A percentile compares a stretch with the other conserved stretches of the same genome.
These are phyloP conservation scores for Imbricaverruca yamaguchii DNA, from an alignment of 2,888 invertebrate genomes.

Conservation along the genomic window DNA sequence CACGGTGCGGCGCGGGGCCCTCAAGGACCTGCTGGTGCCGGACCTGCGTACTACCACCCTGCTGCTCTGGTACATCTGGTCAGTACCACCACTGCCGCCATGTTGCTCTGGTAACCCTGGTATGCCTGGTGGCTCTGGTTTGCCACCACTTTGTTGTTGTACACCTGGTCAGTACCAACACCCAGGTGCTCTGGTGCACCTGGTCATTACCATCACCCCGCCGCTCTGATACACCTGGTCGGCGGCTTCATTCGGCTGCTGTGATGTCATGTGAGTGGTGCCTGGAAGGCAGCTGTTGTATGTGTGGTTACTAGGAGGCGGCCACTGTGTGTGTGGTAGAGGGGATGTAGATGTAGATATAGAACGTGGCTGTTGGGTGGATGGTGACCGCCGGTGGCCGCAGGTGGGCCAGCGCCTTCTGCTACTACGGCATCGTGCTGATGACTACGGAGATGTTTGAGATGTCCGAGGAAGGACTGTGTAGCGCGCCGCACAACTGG, in stretches of 20 bases:
- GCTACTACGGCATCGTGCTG: slow-evolving; percentile 87
- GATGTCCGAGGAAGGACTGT: slow-evolving; percentile 40
- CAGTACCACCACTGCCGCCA: slow-evolving; percentile 51
- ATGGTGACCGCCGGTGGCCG: slow-evolving; percentile 30
- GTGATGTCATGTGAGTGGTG: slow-evolving; percentile 54
- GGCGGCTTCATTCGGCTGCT: slow-evolving; percentile 59
- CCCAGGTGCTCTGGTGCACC: no score
- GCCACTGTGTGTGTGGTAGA: no score
- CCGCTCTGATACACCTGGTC: slow-evolving; percentile 91
- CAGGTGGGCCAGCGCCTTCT: slow-evolving; percentile 88
- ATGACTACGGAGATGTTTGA: slow-evolving; percentile 91
- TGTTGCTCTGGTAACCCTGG: slow-evolving; percentile 67
- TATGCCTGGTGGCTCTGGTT: slow-evolving; percentile 46
- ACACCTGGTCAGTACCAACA: slow-evolving; percentile 65
- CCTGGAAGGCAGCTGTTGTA: no score
- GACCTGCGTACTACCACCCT: slow-evolving; percentile 75
- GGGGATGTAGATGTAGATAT: no score
- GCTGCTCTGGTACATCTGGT: slow-evolving; percentile 91
- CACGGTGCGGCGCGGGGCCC: slow-evolving; percentile 35
- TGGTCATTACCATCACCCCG: slow-evolving; percentile 48
- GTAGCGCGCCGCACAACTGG: slow-evolving; percentile 25
- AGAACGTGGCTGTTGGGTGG: slow-evolving; percentile 24
- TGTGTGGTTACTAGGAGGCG: no score
- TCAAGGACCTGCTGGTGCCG: slow-evolving; percentile 44
- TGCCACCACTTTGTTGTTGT: slow-evolving; percentile 75